Base-by-base conservation (phyloP, 2,888 invertebrate species). In the Patella depressa region DNA sequence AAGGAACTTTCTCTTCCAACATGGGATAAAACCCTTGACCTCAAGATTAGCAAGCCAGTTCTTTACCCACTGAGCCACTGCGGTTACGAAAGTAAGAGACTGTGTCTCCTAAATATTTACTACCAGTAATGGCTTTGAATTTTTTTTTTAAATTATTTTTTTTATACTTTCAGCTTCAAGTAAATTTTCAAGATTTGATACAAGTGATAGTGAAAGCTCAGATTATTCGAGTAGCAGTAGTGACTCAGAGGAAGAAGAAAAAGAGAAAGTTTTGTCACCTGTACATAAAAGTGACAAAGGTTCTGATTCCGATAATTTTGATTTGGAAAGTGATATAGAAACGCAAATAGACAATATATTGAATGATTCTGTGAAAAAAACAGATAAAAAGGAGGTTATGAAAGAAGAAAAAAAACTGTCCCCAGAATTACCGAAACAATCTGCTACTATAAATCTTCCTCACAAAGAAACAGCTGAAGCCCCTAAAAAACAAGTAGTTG, bases 181-280 rank as follows among this genome's bases (percentile, higher is more conserved):
- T 55, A 89, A 89, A 78, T 89, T 89, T 81, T 82, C 86, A 45
- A 82, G 89, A 2, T 88, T 78, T 69, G 79, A 85, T 53, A 75
- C 81, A n/a, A 84, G 84, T 79, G 82, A 78, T 72, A 78, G 78
- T 57, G 83, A 82, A n/a, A 71, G 84, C 74, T 82, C 81, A 72
- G 81, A 82, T 69, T 19, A 11, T 24, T 65, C 65, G 11, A 65
- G 65, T 65, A 65, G 65, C 24, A 24, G 24, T 15, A 65, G 65
- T 19, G 83, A 83, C 19, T 74, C 83, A 19, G 84, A 85, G 15
- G 69, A 72, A 17, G 75, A 73, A 24, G 65, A 65, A 14, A 24
- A 65, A 24, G 65, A 65, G 24, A 65, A 65, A 65, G 11, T 14
- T 65, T 19, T 19, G 11, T 65, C 65, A 24, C 19, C 65, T 19